Evolutionary conservation across 2,113 vertebrate species (phyloP).

Genomic region (Gobius niger): DNA sequence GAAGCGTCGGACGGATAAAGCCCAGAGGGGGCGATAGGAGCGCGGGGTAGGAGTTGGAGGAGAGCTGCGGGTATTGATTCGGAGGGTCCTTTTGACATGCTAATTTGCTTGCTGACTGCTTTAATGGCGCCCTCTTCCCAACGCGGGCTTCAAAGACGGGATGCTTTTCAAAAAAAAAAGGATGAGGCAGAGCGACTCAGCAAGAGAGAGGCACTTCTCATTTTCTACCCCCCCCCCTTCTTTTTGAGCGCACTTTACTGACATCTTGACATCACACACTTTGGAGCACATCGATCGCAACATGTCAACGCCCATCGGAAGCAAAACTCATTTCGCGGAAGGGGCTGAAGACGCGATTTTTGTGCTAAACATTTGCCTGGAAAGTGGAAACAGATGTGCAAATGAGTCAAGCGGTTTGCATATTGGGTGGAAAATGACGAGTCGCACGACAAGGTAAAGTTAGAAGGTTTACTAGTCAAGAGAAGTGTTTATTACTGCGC

Average conservation of each 20-base stretch:
- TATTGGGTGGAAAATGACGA: not conserved
- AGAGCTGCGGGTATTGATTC: conserved; percentile 83
- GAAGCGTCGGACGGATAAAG: conserved; percentile 39
- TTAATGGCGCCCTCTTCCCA: conserved; percentile 78
- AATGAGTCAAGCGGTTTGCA: not conserved
- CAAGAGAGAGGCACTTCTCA: not conserved
- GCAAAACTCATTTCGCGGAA: conserved; percentile 7
- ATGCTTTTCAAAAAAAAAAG: conserved; percentile 75
- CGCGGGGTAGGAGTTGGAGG: conserved; percentile 64
- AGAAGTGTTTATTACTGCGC: not conserved
- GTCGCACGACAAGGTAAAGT: not conserved
- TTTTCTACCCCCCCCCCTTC: not conserved
- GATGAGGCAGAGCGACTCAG: conserved; percentile 14
- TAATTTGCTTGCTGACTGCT: conserved; percentile 82
- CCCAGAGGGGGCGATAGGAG: conserved; percentile 38
- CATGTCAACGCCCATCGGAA: not conserved
- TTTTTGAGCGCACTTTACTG: not conserved
- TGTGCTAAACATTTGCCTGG: not conserved
- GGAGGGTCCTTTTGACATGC: conserved; percentile 82
- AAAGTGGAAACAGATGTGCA: conserved; percentile 6
- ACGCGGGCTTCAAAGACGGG: conserved; percentile 83
- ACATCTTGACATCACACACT: conserved; percentile 3
- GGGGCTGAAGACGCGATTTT: not conserved
- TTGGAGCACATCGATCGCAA: not conserved
- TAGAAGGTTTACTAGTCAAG: not conserved